Base-by-base conservation (phyloP, 1,140 invertebrate genomes). In the Cydia strobilella region DNA sequence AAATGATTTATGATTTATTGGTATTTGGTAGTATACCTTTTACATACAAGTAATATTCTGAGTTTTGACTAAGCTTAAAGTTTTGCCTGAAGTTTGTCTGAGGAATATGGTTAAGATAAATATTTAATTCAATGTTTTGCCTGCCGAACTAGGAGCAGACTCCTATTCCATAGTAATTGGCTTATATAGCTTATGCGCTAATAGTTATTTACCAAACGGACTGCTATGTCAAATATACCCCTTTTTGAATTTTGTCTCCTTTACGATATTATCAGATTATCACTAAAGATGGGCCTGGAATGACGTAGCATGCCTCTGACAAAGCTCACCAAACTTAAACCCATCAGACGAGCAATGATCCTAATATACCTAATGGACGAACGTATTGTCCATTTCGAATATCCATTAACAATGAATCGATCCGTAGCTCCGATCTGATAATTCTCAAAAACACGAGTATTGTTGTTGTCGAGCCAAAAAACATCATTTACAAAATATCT, bases 401-500 rank as follows among this genome's bases (percentile, higher is more conserved):
- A 4, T 23, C 27, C 65, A 69, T 69, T 35, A 18, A 69, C 65
- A 15, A 69, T 35, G 35, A 0, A 31, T 69, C 25, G 25, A 66
- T 66, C 63, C 63, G 63, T 31, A 27, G 63, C 25, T 66, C 25
- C 65, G 18, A 59, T 69, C 65, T 35, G 65, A 69, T 69, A 69
- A 69, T 39, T 69, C 65, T 15, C 27, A 31, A 69, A 69, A 35
- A 69, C 65, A 69, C 31, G 65, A 42, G 65, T 69, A 69, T 69
- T 69, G 65, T 69, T 69, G 65, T 42, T 27, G 65, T 35, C 23
- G n/a, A 69, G 7, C 31, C 27, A 69, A 65, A 65, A 69, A 69
- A 23, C 27, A 69, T 69, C 15, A 69, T 69, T 66, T 69, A 69
- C 65, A n/a, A 39, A 69, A 69, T 69, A 69, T 69, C 65, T 35